phyloP scores from a whole-genome alignment of 2,888 invertebrate genomes.

The Lysandra bellargus region DNA sequence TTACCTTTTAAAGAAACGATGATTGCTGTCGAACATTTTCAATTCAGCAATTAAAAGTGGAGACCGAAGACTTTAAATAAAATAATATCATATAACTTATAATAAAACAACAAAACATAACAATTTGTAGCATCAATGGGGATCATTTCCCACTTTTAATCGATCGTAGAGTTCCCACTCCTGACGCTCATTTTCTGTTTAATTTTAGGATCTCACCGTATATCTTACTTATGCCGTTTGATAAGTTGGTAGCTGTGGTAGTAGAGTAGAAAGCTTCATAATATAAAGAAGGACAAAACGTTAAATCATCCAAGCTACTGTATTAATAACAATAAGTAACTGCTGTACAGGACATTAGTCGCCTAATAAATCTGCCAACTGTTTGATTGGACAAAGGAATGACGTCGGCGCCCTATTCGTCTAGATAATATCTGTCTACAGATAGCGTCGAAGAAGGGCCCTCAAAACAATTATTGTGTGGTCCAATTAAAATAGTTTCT shows the following conservation, averaged over 20 bases:
- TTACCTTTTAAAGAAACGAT: background rate
- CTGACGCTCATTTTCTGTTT: no score
- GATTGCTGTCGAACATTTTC: background rate
- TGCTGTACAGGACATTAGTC: background rate
- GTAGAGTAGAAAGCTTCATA: no score
- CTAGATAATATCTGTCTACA: background rate
- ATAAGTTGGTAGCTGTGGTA: no score
- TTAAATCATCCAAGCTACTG: background rate
- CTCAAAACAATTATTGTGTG: background rate
- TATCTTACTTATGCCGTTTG: no score
- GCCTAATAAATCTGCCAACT: constrained; percentile 13
- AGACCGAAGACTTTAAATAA: background rate
- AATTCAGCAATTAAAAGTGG: background rate
- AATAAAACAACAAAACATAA: no score
- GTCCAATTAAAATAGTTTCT: background rate
- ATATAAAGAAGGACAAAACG: background rate
- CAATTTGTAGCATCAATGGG: no score
- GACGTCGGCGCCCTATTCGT: constrained; percentile 4
- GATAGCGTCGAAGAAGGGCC: background rate
- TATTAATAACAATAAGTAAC: background rate
- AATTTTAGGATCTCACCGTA: no score
- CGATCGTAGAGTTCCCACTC: no score
- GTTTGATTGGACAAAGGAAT: background rate
- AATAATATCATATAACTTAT: no score
- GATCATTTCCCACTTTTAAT: no score